These are phyloP conservation scores for Varroa destructor DNA, from an alignment of 1,140 invertebrate genomes.

Conservation along the genomic window DNA sequence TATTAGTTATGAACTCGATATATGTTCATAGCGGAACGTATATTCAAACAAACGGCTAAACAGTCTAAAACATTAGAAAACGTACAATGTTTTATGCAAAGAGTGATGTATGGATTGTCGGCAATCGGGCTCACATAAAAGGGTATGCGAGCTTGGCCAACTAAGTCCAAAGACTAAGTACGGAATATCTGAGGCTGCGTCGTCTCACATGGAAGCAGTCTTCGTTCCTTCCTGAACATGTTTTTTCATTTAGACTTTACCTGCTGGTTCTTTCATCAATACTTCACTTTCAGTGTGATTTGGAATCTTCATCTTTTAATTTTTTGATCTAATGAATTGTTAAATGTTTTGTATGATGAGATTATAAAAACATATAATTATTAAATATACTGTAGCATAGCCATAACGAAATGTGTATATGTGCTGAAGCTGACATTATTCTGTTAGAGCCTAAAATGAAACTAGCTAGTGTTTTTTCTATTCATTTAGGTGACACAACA, in stretches of 20 bases:
- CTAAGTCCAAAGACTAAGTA: not conserved
- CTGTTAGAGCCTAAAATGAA: no score
- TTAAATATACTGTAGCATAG: not conserved
- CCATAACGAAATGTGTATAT: not conserved
- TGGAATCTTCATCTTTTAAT: no score
- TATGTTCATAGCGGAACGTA: no score
- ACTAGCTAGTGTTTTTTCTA: not conserved
- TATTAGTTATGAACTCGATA: no score
- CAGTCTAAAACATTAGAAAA: no score
- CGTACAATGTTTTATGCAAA: no score
- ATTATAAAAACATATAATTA: not conserved
- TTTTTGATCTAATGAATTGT: no score
- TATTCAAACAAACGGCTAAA: no score
- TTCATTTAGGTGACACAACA: slow-evolving; percentile 38
- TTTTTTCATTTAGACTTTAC: not conserved
- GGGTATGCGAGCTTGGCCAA: not conserved
- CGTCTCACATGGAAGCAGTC: not conserved
- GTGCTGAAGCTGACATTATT: no score
- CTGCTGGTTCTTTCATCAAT: not conserved
- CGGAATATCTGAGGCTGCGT: slow-evolving; percentile 16
- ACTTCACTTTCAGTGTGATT: not conserved
- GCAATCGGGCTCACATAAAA: slow-evolving; percentile 10
- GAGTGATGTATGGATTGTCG: not conserved
- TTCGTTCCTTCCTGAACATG: slow-evolving; percentile 23
- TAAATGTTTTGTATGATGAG: not conserved